phyloP scores from a whole-genome alignment of 2,797 vertebrate genomes.

The Aldrovandia affinis region DNA sequence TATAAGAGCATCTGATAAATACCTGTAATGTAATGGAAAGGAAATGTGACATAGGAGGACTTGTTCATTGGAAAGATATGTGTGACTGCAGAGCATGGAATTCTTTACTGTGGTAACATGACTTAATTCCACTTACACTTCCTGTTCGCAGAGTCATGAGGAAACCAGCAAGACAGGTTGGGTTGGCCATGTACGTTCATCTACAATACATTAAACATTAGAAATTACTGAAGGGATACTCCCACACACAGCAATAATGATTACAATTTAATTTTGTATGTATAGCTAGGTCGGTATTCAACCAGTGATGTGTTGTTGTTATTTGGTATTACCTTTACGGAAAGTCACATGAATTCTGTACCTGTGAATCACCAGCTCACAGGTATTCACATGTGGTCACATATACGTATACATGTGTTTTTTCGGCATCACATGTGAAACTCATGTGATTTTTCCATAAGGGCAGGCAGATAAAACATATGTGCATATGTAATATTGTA shows the following conservation, averaged over 20 bases:
- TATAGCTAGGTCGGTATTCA: neutral
- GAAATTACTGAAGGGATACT: neutral
- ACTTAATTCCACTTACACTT: neutral
- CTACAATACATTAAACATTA: neutral
- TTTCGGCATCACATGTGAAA: too few relatives aligned
- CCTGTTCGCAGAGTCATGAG: slow-evolving; percentile 61
- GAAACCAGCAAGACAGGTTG: slow-evolving; percentile 83
- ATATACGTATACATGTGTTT: too few relatives aligned
- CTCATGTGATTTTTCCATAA: too few relatives aligned
- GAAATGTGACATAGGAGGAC: neutral
- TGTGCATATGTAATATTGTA: neutral
- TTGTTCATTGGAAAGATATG: neutral
- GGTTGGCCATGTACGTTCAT: slow-evolving; percentile 87
- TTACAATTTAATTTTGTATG: neutral
- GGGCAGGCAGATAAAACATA: too few relatives aligned
- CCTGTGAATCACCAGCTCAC: too few relatives aligned
- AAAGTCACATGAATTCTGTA: too few relatives aligned
- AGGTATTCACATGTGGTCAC: too few relatives aligned
- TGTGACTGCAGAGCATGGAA: neutral
- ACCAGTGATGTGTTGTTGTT: neutral
- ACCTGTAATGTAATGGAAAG: too few relatives aligned
- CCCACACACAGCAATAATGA: neutral
- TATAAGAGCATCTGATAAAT: too few relatives aligned
- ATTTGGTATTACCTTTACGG: too few relatives aligned
- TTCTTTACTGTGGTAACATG: slow-evolving; percentile 55